Evolutionary conservation across 2,888 invertebrate genomes (phyloP).

Genomic region (Tetanocera ferruginea): DNA sequence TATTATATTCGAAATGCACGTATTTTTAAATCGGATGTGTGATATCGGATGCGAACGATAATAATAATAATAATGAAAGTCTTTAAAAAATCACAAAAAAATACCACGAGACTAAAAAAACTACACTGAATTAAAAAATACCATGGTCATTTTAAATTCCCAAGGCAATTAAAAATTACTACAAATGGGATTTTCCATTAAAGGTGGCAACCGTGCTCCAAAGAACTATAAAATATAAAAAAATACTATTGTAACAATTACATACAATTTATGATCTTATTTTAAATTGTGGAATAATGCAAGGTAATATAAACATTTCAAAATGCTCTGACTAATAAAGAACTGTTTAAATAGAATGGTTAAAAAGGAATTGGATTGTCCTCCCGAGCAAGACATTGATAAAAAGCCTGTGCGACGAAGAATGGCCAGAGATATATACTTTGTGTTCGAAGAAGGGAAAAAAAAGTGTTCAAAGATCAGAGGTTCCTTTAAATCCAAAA

Average conservation of each 20-base stretch:
- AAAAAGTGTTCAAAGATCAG: conserved; percentile 56
- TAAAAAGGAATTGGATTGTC: conserved; percentile 58
- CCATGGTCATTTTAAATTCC: too few species aligned
- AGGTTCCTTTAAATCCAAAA: conserved; percentile 59
- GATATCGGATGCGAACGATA: too few species aligned
- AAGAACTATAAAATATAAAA: not conserved
- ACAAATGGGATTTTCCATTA: not conserved
- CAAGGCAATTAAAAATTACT: too few species aligned
- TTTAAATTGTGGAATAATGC: not conserved
- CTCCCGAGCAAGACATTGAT: conserved; percentile 53
- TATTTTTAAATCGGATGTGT: too few species aligned
- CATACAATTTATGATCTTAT: not conserved
- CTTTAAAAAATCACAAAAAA: too few species aligned
- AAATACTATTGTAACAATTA: not conserved
- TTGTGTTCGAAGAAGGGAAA: conserved; percentile 67
- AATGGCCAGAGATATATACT: conserved; percentile 67
- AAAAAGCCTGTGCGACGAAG: conserved; percentile 68
- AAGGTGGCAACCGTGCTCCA: not conserved
- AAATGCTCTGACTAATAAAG: not conserved
- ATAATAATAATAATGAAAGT: too few species aligned
- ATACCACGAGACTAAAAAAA: too few species aligned
- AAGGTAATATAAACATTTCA: not conserved
- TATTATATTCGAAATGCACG: too few species aligned
- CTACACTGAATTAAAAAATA: too few species aligned
- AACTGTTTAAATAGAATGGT: conserved; percentile 27